Conservation (phyloP, 2,888 invertebrate species). For the Boloria selene region DNA sequence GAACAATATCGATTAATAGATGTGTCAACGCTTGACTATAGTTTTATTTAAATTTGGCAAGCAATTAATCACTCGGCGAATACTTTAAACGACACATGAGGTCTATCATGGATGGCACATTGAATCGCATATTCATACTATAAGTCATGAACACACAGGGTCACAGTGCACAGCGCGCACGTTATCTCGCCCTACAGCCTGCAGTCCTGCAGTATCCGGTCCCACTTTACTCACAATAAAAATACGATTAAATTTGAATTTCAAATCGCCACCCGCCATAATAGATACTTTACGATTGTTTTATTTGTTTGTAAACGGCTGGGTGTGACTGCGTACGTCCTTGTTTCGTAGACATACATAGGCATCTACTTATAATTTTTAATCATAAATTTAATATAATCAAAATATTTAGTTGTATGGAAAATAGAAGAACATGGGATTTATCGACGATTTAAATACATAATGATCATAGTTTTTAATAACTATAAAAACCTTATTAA, state of each 20-base stretch:
- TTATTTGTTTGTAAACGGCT: slow-evolving; percentile 33
- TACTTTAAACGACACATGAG: not conserved
- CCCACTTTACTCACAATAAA: slow-evolving; percentile 37
- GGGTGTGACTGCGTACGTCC: not conserved
- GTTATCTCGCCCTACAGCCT: slow-evolving; percentile 1
- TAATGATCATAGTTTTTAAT: no score
- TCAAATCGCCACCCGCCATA: slow-evolving; percentile 33
- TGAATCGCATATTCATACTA: slow-evolving; percentile 35
- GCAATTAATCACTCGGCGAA: not conserved
- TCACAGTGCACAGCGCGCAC: not conserved
- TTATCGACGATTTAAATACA: no score
- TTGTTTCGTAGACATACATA: no score
- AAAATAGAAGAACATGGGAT: no score
- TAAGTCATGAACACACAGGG: not conserved
- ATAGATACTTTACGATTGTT: slow-evolving; percentile 32
- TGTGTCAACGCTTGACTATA: no score
- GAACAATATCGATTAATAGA: no score
- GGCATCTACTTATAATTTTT: no score
- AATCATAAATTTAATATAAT: no score
- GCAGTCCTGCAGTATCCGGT: slow-evolving; percentile 15
- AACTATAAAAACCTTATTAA: no score
- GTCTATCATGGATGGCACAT: not conserved
- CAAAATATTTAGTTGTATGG: no score
- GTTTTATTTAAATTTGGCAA: not conserved
- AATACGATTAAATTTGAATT: slow-evolving; percentile 42